phyloP scores from a whole-genome alignment of 2,797 vertebrate species.

The Xenopus petersii region DNA sequence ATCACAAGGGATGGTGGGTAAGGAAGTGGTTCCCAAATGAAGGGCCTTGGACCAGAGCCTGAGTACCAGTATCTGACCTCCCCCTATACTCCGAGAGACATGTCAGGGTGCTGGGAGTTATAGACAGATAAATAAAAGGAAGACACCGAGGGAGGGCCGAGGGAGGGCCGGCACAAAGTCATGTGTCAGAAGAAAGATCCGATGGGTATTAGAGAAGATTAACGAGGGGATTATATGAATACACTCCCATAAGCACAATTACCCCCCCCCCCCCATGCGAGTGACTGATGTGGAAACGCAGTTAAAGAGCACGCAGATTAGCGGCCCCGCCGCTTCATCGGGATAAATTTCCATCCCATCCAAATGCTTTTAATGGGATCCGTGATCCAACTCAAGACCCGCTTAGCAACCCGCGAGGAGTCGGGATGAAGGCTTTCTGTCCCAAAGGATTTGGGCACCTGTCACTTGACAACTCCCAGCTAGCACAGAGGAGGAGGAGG shows the following conservation, averaged over 20 bases:
- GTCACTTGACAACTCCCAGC: conserved; percentile 76
- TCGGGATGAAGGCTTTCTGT: conserved; percentile 74
- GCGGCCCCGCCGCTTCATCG: conserved; percentile 69
- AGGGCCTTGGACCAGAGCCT: no score
- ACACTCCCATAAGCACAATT: conserved; percentile 77
- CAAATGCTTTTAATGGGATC: conserved; percentile 78
- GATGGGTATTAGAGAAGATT: conserved; percentile 81
- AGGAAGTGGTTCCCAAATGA: no score
- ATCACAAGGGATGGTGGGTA: no score
- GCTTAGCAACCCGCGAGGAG: conserved; percentile 69
- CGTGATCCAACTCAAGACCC: conserved; percentile 72
- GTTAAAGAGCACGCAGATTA: conserved; percentile 73
- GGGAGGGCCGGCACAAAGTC: conserved; percentile 61
- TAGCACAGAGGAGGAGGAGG: no score
- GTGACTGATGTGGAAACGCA: conserved; percentile 79
- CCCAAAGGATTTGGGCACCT: conserved; percentile 77
- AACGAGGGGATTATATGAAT: conserved; percentile 77
- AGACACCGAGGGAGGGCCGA: conserved; percentile 50
- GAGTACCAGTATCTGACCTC: no score
- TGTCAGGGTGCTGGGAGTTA: no score
- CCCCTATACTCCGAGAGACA: no score
- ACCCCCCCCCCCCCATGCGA: conserved; percentile 69
- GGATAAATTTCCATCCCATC: conserved; percentile 80
- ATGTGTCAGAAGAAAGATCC: conserved; percentile 75
- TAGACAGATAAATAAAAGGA: conserved; percentile 7